phyloP scores from a whole-genome alignment of 2,888 invertebrate species.

The Lycia hirtaria region DNA sequence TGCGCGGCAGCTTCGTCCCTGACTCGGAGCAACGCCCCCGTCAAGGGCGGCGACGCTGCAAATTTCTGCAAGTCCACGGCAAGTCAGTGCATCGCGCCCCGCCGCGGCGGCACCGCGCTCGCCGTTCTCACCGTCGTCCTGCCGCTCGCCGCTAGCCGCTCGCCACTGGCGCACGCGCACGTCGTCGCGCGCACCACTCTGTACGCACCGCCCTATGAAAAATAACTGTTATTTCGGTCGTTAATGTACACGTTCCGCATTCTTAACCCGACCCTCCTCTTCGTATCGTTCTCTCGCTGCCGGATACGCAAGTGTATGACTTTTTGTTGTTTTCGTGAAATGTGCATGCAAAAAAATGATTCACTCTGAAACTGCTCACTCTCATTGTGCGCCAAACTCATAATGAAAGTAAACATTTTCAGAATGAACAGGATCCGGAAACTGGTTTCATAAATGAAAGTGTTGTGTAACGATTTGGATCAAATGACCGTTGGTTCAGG shows the following conservation, averaged over 20 bases:
- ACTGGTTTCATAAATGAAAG: constrained; percentile 74
- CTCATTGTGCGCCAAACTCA: constrained; percentile 59
- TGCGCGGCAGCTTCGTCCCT: constrained; percentile 82
- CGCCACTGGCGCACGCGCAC: constrained; percentile 73
- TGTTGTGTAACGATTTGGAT: constrained; percentile 74
- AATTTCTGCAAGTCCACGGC: constrained; percentile 84
- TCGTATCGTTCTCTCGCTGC: constrained; percentile 52
- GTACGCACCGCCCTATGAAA: constrained; percentile 75
- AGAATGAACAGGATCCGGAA: constrained; percentile 68
- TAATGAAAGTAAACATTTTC: constrained; percentile 73
- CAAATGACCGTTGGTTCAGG: constrained; percentile 63
- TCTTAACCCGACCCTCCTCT: constrained; percentile 69
- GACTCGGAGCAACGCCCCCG: constrained; percentile 85
- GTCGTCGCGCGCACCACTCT: constrained; percentile 59
- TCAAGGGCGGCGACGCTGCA: constrained; percentile 85
- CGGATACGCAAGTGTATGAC: constrained; percentile 55
- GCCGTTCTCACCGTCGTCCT: constrained; percentile 64
- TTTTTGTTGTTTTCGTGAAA: constrained; percentile 57
- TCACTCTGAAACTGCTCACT: constrained; percentile 48
- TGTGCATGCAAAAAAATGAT: constrained; percentile 44
- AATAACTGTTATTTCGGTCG: constrained; percentile 83
- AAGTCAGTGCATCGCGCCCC: constrained; percentile 84
- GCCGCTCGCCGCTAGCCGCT: constrained; percentile 61
- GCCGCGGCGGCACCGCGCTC: constrained; percentile 83
- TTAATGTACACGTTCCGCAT: constrained; percentile 82